Conservation (phyloP, 2,888 invertebrate genomes). For the Orthosia gothica region DNA sequence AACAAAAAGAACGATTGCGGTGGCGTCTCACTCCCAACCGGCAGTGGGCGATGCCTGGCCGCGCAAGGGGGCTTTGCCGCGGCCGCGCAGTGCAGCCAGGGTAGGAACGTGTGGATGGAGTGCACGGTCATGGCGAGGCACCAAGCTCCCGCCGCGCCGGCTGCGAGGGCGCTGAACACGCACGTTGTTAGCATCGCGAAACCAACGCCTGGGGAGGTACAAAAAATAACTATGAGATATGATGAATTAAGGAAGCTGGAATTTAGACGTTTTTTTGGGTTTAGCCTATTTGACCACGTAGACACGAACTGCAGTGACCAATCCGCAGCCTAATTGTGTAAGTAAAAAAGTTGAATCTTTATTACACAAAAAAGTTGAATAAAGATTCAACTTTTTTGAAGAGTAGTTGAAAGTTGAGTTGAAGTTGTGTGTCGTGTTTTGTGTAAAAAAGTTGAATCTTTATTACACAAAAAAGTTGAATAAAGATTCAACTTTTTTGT, state of each 20-base stretch:
- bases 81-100: slow-evolving; percentile 89
- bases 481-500: no score
- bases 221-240: neutral
- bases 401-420: no score
- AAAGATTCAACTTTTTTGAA: no score
- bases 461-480: no score
- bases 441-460: no score
- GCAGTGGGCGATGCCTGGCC: slow-evolving; percentile 83
- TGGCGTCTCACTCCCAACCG: slow-evolving; percentile 81
- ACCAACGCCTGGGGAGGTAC: slow-evolving; percentile 78
- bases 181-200: slow-evolving; percentile 83
- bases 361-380: no score
- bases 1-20: slow-evolving; percentile 87
- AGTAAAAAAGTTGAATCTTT: no score
- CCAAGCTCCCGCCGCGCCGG: slow-evolving; percentile 83
- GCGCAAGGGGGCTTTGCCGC: slow-evolving; percentile 83
- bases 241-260: neutral
- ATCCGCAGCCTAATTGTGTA: no score
- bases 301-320: no score
- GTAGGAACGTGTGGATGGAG: slow-evolving; percentile 84
- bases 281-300: no score
- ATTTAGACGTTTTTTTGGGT: no score
- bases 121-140: slow-evolving; percentile 83
- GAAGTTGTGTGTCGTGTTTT: no score
- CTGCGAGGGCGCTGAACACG: slow-evolving; percentile 79